Conservation (phyloP, 1,140 invertebrate species). For the Eumeta japonica region DNA sequence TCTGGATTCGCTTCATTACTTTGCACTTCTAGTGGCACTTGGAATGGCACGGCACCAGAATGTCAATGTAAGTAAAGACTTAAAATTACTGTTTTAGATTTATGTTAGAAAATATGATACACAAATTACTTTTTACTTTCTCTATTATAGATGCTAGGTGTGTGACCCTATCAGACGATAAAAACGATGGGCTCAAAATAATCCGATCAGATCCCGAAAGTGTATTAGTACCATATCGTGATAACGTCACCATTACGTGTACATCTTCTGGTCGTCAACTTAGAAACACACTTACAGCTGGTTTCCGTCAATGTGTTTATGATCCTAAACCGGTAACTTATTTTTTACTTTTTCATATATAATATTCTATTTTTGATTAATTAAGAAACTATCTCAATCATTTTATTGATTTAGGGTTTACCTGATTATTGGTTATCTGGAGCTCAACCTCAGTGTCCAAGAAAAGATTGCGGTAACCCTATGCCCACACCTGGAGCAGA, state of each 20-base stretch:
- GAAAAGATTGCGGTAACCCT: constrained; percentile 84
- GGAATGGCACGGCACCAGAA: constrained; percentile 91
- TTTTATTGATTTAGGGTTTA: constrained; percentile 62
- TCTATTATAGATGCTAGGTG: constrained; percentile 77
- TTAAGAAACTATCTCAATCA: constrained; percentile 4
- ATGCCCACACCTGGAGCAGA: constrained; percentile 88
- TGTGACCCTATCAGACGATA: constrained; percentile 84
- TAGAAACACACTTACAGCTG: constrained; percentile 75
- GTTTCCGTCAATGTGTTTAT: constrained; percentile 91
- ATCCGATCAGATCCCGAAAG: constrained; percentile 74
- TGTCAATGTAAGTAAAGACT: constrained; percentile 83
- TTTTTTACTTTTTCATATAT: constrained; percentile 7
- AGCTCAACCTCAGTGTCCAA: constrained; percentile 77
- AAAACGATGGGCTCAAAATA: constrained; percentile 79
- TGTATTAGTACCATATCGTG: constrained; percentile 81
- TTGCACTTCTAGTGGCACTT: constrained; percentile 86
- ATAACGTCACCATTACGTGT: constrained; percentile 86
- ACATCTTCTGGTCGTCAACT: constrained; percentile 73
- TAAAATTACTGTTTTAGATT: neutral
- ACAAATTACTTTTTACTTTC: constrained; percentile 4
- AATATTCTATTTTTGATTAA: constrained; percentile 7
- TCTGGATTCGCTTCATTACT: constrained; percentile 78
- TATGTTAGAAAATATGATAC: constrained; percentile 3
- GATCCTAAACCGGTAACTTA: constrained; percentile 82
- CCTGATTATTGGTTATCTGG: constrained; percentile 93